Evolutionary conservation across 2,797 vertebrate genomes (phyloP).

Genomic region (Malurus splendens): DNA sequence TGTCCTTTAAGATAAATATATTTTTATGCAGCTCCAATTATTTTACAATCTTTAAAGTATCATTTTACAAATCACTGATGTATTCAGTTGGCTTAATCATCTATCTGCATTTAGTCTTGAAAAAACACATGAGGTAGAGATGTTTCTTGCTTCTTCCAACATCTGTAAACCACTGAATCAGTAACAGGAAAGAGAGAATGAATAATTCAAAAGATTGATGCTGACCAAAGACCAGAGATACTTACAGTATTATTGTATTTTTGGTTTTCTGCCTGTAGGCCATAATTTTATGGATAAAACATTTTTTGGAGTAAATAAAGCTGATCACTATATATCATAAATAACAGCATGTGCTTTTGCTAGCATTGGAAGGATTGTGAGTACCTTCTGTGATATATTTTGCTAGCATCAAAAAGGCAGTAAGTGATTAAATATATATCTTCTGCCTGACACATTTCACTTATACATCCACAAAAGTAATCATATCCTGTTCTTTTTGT

Average conservation of each 20-base stretch:
- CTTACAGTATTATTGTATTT: neutral
- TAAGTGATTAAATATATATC: neutral
- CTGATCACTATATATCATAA: neutral
- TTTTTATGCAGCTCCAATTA: neutral
- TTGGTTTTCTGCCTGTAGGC: neutral
- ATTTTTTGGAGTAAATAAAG: neutral
- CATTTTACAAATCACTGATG: neutral
- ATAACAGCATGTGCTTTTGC: neutral
- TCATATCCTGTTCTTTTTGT: neutral
- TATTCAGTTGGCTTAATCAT: conserved; percentile 23
- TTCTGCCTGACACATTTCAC: neutral
- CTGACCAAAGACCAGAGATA: neutral
- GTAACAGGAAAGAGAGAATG: conserved; percentile 4
- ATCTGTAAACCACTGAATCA: conserved; percentile 1
- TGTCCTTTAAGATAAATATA: conserved; percentile 9
- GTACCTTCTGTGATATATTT: neutral
- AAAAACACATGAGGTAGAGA: neutral
- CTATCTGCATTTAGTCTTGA: neutral
- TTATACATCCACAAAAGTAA: neutral
- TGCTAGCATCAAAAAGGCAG: neutral
- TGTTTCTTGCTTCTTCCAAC: neutral
- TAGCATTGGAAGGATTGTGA: neutral
- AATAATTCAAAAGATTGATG: conserved; percentile 9
- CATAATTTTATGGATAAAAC: neutral
- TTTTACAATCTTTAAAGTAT: neutral